Percentiles rank a stretch among this genome's conserved stretches.
phyloP scores from a whole-genome alignment of 2,797 vertebrate genomes.

The Alcedo quadribrachys region DNA sequence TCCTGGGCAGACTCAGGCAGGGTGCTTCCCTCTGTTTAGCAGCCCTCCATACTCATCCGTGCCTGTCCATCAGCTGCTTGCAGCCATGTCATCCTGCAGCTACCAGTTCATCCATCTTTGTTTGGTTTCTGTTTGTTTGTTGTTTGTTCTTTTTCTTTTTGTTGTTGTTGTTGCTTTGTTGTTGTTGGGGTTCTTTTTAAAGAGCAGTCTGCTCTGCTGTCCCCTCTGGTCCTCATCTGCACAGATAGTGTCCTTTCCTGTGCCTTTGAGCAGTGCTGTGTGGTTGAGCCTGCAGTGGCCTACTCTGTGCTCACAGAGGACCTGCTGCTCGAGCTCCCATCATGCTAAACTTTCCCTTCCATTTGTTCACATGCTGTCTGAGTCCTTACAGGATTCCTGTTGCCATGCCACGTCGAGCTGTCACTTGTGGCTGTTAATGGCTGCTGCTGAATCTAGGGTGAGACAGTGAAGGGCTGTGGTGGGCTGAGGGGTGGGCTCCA shows the following conservation, averaged over 20 bases:
- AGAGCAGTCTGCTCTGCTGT: accelerated
- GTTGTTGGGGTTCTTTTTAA: neutral
- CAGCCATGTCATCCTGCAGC: conserved; percentile 19
- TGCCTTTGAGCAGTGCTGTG: neutral
- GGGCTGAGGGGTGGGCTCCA: accelerated
- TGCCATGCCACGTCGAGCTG: accelerated
- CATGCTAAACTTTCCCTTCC: neutral
- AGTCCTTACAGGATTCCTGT: neutral
- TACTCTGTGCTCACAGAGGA: neutral
- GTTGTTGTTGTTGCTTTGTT: too few species aligned
- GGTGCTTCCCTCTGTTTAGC: neutral
- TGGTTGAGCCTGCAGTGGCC: neutral
- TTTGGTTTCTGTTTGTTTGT: neutral
- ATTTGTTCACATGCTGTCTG: neutral
- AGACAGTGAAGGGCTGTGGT: neutral
- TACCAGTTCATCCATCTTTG: neutral
- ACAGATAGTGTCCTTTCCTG: neutral
- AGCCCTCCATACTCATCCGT: neutral
- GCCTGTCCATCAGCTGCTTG: neutral
- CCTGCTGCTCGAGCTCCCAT: accelerated
- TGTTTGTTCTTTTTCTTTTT: too few species aligned
- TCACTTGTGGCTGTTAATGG: accelerated
- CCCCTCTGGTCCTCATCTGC: neutral
- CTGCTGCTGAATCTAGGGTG: neutral
- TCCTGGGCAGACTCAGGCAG: neutral